Evolutionary conservation across 2,797 vertebrate genomes (phyloP).

Genomic region (Esox masquinongy): DNA sequence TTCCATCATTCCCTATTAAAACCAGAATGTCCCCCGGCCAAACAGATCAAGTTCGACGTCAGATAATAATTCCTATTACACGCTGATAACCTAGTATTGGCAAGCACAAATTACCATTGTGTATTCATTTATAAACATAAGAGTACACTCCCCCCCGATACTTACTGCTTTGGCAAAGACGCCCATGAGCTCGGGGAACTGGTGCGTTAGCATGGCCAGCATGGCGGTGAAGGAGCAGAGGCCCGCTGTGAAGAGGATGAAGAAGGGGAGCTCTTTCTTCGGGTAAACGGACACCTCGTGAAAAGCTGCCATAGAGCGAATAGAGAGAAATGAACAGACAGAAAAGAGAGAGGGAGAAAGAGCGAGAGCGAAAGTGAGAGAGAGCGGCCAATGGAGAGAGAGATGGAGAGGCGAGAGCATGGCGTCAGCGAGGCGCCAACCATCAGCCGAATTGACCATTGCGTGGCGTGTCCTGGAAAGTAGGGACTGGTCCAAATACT

Average conservation of each 20-base stretch:
- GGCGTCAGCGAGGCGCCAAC: background rate
- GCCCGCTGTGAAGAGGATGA: constrained; percentile 99
- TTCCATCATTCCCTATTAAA: background rate
- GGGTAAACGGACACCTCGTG: constrained; percentile 98
- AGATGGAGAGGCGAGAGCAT: background rate
- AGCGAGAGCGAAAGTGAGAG: background rate
- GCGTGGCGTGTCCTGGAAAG: background rate
- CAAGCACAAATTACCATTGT: background rate
- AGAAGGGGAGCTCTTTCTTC: constrained; percentile 98
- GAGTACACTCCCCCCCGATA: constrained; percentile 36
- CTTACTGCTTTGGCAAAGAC: constrained; percentile 97
- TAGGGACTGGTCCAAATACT: constrained; percentile 53
- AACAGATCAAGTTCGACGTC: background rate
- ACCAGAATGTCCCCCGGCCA: background rate
- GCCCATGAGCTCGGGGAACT: constrained; percentile 98
- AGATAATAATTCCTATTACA: background rate
- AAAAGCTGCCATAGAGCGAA: constrained; percentile 79
- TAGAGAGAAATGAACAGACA: background rate
- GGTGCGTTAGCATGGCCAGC: constrained; percentile 97
- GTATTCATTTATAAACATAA: background rate
- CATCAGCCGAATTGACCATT: constrained; percentile 14
- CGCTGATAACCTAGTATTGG: background rate
- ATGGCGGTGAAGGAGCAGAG: constrained; percentile 97
- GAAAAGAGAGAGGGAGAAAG: too few species aligned
- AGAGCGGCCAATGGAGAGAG: background rate